Evolutionary conservation across 2,888 invertebrate genomes (phyloP), one percentile per base, ranked within the genome.

Genomic region (Plagodis pulveraria): DNA sequence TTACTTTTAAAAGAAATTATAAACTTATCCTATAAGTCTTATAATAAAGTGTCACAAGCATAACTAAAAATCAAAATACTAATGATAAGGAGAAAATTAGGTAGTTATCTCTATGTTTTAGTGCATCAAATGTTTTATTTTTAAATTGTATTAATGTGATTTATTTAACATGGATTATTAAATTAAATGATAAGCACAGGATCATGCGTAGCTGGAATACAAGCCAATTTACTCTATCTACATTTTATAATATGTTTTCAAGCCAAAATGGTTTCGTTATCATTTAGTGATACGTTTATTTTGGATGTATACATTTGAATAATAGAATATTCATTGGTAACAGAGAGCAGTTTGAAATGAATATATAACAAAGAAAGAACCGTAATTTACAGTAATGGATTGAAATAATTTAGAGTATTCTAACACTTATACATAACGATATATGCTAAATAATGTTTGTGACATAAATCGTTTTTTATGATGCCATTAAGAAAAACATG

Each of bases 11-110:
- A 2, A 2, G 1, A 2, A 2, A 2, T 22, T 22, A 22, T 22
- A 22, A 4, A 22, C 22, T 22, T 22, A 22, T 22, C 22, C 22
- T 22, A 22, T 22, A 22, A 1, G 22, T 36, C 36, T 36, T 48
- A 48, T 2, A 32, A 38, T 42, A 43, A 50, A 47, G 42, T 33
- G 38, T 35, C n/a, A 12, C 11, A 61, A 50, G 22, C 22, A 22
- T 22, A 22, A 53, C 33, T 33, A 50, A 47, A 57, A 63, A 32
- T 22, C 22, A 58, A 41, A 50, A 40, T 44, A 12, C 33, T 44
- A 43, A 40, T 48, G n/a, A n/a, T 69, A 80, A 84, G 85, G 85
- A 86, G 84, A 71, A 84, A 86, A 85, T 84, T 83, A 81, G 61
- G 76, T 77, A 81, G 73, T 58, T n/a, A 58, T 60, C 63, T 54